A percentile compares a stretch with the other conserved stretches of the same genome.
These are phyloP conservation scores for Archilochus colubris DNA, from an alignment of 2,113 vertebrate genomes.

Conservation along the genomic window DNA sequence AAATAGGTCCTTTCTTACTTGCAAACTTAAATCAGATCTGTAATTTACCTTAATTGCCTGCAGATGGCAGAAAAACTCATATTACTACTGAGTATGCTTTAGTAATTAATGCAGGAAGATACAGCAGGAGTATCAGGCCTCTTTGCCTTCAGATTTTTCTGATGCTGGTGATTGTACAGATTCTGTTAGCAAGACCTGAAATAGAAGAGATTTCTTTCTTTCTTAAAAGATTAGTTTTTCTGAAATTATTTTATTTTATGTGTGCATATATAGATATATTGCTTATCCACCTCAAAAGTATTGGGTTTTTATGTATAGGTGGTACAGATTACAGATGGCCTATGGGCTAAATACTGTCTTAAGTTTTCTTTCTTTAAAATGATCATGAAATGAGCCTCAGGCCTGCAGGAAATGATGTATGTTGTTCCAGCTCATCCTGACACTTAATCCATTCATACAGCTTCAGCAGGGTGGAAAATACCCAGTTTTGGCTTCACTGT, in stretches of 20 bases:
- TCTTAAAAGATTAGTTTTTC: neutral
- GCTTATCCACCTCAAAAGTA: neutral
- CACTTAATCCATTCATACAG: neutral
- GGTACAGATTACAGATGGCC: neutral
- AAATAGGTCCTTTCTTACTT: constrained; percentile 36
- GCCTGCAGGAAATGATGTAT: neutral
- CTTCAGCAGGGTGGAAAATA: neutral
- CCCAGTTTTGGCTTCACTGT: neutral
- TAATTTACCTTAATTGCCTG: constrained; percentile 48
- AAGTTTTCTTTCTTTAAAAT: neutral
- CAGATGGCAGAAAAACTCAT: constrained; percentile 67
- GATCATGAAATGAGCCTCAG: neutral
- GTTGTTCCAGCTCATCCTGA: constrained; percentile 9
- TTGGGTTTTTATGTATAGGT: neutral
- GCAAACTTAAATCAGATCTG: neutral
- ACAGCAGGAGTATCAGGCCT: neutral
- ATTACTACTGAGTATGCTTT: neutral
- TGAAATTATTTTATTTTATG: neutral
- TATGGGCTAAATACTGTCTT: neutral
- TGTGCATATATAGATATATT: neutral
- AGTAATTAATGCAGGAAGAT: neutral
- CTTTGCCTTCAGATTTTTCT: neutral
- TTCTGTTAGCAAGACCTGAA: neutral
- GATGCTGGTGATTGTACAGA: neutral
- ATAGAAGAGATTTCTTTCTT: neutral